Evolutionary conservation across 2,113 vertebrate genomes (phyloP).

Genomic region (Ivindomyrus marchei): DNA sequence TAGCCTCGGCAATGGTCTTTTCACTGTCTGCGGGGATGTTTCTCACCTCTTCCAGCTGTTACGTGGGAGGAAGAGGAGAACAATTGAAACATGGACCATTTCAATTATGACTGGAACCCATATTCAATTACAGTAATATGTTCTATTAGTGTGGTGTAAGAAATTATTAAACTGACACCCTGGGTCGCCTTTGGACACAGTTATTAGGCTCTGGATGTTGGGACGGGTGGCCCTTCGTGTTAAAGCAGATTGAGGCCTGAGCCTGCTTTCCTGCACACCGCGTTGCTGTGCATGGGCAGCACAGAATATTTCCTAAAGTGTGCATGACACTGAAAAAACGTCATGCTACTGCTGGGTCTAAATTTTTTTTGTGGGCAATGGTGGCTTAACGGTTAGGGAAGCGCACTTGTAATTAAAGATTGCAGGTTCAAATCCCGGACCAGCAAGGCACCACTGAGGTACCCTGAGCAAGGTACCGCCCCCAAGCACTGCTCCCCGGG

Average conservation of each 20-base stretch:
- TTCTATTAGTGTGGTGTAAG: background rate
- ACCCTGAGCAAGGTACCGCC: too few relatives aligned
- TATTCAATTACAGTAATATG: background rate
- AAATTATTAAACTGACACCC: background rate
- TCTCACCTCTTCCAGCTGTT: constrained; percentile 77
- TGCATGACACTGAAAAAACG: background rate
- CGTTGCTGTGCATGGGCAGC: background rate
- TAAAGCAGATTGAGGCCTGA: background rate
- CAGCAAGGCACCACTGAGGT: too few relatives aligned
- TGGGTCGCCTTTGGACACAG: background rate
- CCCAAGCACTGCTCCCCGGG: too few relatives aligned
- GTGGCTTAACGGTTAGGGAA: too few relatives aligned
- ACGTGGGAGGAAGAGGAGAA: constrained; percentile 13
- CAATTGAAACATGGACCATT: background rate
- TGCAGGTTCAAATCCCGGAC: too few relatives aligned
- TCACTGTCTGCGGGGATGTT: constrained; percentile 63
- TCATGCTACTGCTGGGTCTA: background rate
- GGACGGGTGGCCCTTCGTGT: background rate
- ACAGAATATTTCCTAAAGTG: background rate
- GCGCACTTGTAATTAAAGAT: too few relatives aligned
- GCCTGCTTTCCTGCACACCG: background rate
- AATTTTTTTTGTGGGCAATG: too few relatives aligned
- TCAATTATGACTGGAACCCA: background rate
- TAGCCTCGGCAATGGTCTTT: constrained; percentile 69
- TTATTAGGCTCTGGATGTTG: background rate